Conservation (phyloP, 64 coral and sea anemone species). For the Trachythela sp. region DNA sequence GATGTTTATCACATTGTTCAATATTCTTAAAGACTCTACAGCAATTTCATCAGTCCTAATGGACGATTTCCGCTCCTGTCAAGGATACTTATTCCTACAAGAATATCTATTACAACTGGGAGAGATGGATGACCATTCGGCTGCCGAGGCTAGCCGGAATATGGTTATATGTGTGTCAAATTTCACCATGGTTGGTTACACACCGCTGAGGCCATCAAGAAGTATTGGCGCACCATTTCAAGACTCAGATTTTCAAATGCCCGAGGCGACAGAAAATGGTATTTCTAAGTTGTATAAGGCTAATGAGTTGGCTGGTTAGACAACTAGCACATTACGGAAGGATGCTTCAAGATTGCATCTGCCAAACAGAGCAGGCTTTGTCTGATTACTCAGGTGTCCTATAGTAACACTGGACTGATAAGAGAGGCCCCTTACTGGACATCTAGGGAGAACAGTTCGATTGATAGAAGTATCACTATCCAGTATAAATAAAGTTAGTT, state of each 20-base stretch:
- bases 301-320: too few relatives aligned
- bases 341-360: not conserved
- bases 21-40: conserved; percentile 81
- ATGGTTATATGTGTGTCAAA: conserved; percentile 66
- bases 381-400: too few relatives aligned
- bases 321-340: not conserved
- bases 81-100: conserved; percentile 76
- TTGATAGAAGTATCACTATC: too few relatives aligned
- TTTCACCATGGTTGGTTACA: conserved; percentile 82
- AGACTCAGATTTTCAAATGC: conserved; percentile 80
- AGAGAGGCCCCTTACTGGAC: too few relatives aligned
- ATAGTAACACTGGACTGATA: not conserved
- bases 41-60: conserved; percentile 67
- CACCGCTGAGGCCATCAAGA: conserved; percentile 65
- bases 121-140: conserved; percentile 59
- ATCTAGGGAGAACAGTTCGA: too few relatives aligned
- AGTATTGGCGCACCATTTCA: conserved; percentile 95
- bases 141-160: conserved; percentile 74
- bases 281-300: not conserved
- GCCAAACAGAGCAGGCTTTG: not conserved
- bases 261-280: conserved; percentile 75
- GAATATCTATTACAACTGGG: conserved; percentile 79
- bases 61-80: conserved; percentile 81
- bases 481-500: too few relatives aligned
- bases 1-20: conserved; percentile 86